Base-by-base conservation (phyloP, 2,113 vertebrate species). In the Apus apus region DNA sequence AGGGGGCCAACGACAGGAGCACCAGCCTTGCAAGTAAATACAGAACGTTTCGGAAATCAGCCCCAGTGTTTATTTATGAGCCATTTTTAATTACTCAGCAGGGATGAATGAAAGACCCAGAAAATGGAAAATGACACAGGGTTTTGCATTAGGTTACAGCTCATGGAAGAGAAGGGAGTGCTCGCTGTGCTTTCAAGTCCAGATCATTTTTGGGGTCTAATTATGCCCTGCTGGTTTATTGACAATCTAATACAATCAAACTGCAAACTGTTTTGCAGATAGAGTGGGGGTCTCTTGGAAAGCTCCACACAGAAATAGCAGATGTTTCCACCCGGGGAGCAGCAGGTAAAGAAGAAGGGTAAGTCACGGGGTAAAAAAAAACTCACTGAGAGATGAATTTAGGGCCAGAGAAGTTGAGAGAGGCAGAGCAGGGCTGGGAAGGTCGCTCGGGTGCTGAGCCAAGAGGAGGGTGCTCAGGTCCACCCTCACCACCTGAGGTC, bases 11-110 rank as follows among this genome's bases (percentile, higher is more conserved):
- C 78, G 94, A 94, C 96, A 97, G 97, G 96, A 95, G 87, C 71
- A 85, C 70, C 81, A 94, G 89, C 62, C 91, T 91, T 76, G 78
- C 95, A 97, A 97, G 85, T 53, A 96, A 97, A 95, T 92, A 96
- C 91, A 94, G 96, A 96, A 91, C 91, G 92, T 95, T 98, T 98
- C 50, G 93, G 97, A 98, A 99, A 98, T 98, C 97, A 98, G 97
- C 95, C 96, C 81, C 91, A 56, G 85, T 99, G 99, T 99, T 99
- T 99, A 99, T 98, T 98, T 98, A 97, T 96, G 97, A 98, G 98
- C 98, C 98, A 98, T 92, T 98, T 98, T 96, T 98, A 98, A 98
- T 99, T 99, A 98, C 97, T 96, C 87, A 53, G 74, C 80, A 61
- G 75, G 50, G 72, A 92, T 77, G 94, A 97, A 97, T 95, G 92